Percentiles rank a stretch among this genome's conserved stretches.
phyloP scores from a whole-genome alignment of 1,140 invertebrate genomes.

The Oncopeltus fasciatus region DNA sequence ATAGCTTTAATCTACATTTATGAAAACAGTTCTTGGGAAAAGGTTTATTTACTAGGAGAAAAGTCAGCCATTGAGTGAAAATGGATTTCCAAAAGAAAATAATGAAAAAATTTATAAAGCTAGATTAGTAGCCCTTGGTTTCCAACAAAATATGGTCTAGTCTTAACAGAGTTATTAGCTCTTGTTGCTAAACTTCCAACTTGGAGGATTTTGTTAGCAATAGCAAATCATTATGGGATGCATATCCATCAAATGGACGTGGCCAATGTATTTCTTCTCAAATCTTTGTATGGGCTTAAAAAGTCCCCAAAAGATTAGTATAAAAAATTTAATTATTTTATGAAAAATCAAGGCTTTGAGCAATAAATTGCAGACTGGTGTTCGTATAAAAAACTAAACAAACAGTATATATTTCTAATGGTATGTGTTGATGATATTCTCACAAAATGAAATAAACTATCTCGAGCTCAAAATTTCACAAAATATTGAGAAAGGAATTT shows the following conservation, averaged over 20 bases:
- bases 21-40: too few species aligned
- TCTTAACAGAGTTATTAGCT: too few species aligned
- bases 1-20: too few species aligned
- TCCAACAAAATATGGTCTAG: too few species aligned
- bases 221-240: slow-evolving; percentile 25
- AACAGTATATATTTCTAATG: neutral
- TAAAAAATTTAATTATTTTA: neutral
- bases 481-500: neutral
- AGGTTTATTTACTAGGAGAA: too few species aligned
- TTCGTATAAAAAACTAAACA: neutral
- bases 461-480: neutral
- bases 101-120: too few species aligned
- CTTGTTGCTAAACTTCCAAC: neutral
- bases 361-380: neutral
- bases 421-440: neutral
- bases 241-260: neutral
- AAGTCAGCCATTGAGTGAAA: too few species aligned
- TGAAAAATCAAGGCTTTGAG: neutral
- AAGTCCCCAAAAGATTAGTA: neutral
- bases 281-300: neutral
- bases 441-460: neutral
- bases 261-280: neutral
- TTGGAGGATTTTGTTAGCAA: neutral
- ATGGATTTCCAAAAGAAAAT: too few species aligned
- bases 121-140: too few species aligned